Base-by-base conservation (phyloP, 2,113 vertebrate species). In the Thamnaconus septentrionalis region DNA sequence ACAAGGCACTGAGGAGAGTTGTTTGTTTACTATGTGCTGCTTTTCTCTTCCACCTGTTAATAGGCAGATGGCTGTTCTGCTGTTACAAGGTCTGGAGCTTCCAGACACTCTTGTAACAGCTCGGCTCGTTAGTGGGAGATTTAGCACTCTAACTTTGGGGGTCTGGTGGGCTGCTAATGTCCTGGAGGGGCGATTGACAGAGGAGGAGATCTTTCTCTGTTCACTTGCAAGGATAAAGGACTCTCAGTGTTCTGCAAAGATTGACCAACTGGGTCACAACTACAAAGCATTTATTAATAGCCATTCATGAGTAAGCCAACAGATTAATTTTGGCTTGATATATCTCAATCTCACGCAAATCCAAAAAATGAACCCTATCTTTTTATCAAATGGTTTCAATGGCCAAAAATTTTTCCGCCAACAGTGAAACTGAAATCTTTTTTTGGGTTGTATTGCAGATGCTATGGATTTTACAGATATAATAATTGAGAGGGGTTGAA, bases 381-480 rank as follows among this genome's bases (percentile, higher is more conserved):
- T 31, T 51, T 50, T 40, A 12, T 43, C 40, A 53, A 41, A 10
- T 6, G 39, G 10, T 40, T 61, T 59, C 40, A 50, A 44, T 57
- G 10, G n/a, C 41, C 4, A 65, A 11, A 1, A 8, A 31, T 31
- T 31, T 31, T 59, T 18, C 7, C 47, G 56, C 52, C 42, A 53
- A 49, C 43, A 64, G 42, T 59, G 40, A 55, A 52, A 40, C 44
- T 7, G 59, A 41, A 78, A 61, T 69, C 11, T 41, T 11, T 79
- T 39, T 67, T 53, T 45, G 43, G 66, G 69, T 54, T 93, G 91
- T 93, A 93, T 93, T 90, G 82, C 93, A 95, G 94, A 94, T 93
- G 91, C 91, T 90, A 87, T 67, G 77, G 75, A 90, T 92, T 92
- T 91, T 90, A 91, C 90, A 85, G 80, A 93, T 93, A 94, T 95